phyloP scores from a whole-genome alignment of 2,888 invertebrate genomes.

The Ophion costatus region DNA sequence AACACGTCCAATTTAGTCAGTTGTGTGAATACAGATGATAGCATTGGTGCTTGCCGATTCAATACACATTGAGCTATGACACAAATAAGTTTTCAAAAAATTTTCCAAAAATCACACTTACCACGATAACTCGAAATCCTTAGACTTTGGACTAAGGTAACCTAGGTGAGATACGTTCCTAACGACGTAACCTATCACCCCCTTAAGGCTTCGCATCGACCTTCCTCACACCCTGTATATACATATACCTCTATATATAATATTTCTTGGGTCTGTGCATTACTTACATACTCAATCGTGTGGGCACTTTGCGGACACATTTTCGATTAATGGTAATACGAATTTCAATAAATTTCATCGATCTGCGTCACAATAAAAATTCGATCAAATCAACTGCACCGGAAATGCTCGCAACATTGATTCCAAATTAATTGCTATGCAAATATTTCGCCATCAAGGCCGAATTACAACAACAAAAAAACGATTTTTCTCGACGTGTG shows the following conservation, averaged over 20 bases:
- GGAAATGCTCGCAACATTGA: not conserved
- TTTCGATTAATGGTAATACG: not conserved
- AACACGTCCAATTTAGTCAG: no score
- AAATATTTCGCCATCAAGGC: not conserved
- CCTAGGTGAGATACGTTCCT: no score
- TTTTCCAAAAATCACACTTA: no score
- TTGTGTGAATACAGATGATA: no score
- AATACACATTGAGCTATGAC: no score
- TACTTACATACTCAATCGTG: not conserved
- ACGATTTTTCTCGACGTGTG: not conserved
- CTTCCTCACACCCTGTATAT: no score
- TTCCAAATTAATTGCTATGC: not conserved
- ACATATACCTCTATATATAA: not conserved
- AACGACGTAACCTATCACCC: no score
- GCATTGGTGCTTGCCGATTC: no score
- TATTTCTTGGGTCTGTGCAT: not conserved
- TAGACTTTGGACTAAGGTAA: no score
- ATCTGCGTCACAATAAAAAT: not conserved
- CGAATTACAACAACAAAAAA: not conserved
- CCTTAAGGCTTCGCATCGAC: no score
- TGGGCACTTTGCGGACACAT: not conserved
- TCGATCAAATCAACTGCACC: not conserved
- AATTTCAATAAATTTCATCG: not conserved
- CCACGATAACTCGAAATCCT: no score
- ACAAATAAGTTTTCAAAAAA: no score